These are phyloP conservation scores for Adineta ricciae DNA, from an alignment of 2,888 invertebrate species.

Conservation along the genomic window DNA sequence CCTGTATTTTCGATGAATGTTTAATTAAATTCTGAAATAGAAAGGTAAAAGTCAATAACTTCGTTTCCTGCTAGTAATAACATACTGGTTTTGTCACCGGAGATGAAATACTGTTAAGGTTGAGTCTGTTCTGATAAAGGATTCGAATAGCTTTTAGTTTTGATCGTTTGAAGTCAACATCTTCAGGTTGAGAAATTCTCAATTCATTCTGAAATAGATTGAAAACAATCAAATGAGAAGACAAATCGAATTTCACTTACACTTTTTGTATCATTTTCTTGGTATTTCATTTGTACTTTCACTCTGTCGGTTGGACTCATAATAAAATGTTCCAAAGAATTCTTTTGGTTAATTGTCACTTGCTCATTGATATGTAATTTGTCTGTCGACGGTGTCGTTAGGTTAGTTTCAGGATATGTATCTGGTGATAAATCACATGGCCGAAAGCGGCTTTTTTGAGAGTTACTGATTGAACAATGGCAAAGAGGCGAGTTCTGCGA, in stretches of 20 bases:
- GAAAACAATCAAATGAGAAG: too few species aligned
- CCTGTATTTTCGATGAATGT: neutral
- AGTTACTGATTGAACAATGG: neutral
- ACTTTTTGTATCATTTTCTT: neutral
- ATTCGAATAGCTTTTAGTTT: neutral
- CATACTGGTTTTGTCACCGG: neutral
- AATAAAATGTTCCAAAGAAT: constrained; percentile 8
- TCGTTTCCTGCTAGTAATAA: too few species aligned
- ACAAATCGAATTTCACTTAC: neutral
- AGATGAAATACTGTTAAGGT: neutral
- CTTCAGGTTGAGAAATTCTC: constrained; percentile 14
- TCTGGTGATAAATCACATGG: neutral
- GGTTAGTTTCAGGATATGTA: neutral
- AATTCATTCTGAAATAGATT: neutral
- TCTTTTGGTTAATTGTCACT: neutral
- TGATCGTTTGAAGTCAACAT: constrained; percentile 12
- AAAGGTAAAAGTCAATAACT: too few species aligned
- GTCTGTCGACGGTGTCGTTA: neutral
- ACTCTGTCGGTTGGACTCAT: constrained; percentile 16
- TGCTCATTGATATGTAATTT: constrained; percentile 8
- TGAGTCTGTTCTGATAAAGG: neutral
- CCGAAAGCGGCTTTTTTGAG: neutral
- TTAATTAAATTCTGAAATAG: neutral
- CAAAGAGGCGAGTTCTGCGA: neutral
- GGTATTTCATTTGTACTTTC: constrained; percentile 10